Evolutionary conservation across 2,888 invertebrate species (phyloP).

Genomic region (Adineta ricciae): DNA sequence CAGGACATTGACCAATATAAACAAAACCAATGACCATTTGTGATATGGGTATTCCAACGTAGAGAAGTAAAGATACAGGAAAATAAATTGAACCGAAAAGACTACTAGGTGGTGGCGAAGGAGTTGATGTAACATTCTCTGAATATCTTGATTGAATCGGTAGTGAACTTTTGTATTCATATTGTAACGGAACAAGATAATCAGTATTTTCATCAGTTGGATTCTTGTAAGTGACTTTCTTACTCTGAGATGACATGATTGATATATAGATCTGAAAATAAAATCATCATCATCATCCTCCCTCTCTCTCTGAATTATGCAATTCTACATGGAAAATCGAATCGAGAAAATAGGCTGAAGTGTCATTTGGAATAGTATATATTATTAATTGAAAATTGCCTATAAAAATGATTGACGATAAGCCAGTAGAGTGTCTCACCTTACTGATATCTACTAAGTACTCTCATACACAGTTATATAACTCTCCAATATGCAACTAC

Average conservation of each 20-base stretch:
- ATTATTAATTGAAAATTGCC: neutral
- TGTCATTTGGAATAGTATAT: neutral
- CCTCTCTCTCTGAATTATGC: neutral
- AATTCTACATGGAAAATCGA: neutral
- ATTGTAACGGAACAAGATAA: neutral
- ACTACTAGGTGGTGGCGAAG: neutral
- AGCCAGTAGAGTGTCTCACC: neutral
- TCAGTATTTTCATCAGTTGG: neutral
- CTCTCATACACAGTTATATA: neutral
- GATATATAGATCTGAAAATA: no score
- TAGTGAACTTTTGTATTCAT: neutral
- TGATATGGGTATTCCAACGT: neutral
- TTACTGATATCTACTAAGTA: neutral
- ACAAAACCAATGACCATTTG: neutral
- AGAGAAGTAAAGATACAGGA: neutral
- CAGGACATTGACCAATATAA: conserved; percentile 2
- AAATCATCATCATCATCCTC: no score
- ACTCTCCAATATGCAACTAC: neutral
- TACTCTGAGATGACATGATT: neutral
- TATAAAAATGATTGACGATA: neutral
- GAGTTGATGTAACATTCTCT: neutral
- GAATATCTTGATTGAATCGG: neutral
- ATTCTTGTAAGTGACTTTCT: neutral
- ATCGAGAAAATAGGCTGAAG: neutral
- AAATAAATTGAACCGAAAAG: neutral